These are phyloP conservation scores for Melanotaenia trifasciata DNA, from an alignment of 2,797 vertebrate species.

Conservation along the genomic window DNA sequence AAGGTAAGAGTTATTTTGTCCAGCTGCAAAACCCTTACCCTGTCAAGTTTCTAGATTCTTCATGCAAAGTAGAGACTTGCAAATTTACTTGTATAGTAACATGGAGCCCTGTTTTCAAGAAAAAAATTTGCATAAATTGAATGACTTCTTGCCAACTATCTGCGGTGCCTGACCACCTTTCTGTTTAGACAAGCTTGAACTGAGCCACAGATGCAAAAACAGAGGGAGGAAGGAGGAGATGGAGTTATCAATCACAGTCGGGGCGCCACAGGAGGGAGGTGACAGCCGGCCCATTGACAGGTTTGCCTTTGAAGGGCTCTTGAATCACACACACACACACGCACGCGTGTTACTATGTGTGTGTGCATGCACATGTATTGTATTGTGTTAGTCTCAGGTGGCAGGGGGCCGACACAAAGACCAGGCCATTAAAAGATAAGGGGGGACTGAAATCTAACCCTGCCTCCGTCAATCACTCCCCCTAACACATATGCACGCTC, in stretches of 20 bases:
- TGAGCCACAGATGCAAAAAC: slow-evolving; percentile 29
- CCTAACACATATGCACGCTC: slow-evolving; percentile 26
- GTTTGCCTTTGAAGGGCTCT: slow-evolving; percentile 72
- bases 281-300: slow-evolving; percentile 77
- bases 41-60: slow-evolving; percentile 5
- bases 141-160: neutral
- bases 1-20: neutral
- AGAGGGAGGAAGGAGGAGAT: slow-evolving; percentile 54
- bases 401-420: slow-evolving; percentile 77
- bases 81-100: neutral
- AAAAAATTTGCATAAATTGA: slow-evolving; percentile 10
- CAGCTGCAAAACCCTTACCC: neutral
- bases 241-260: slow-evolving; percentile 77
- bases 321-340: slow-evolving; percentile 52
- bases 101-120: neutral
- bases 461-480: slow-evolving; percentile 74
- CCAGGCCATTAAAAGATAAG: slow-evolving; percentile 86
- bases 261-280: slow-evolving; percentile 73
- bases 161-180: slow-evolving; percentile 6
- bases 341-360: slow-evolving; percentile 1
- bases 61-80: neutral
- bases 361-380: slow-evolving; percentile 51
- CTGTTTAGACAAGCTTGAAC: slow-evolving; percentile 49
- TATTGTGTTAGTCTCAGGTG: slow-evolving; percentile 80
- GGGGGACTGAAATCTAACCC: slow-evolving; percentile 79